Evolutionary conservation across 2,888 invertebrate species (phyloP).

Genomic region (Protodeltote pygarga): DNA sequence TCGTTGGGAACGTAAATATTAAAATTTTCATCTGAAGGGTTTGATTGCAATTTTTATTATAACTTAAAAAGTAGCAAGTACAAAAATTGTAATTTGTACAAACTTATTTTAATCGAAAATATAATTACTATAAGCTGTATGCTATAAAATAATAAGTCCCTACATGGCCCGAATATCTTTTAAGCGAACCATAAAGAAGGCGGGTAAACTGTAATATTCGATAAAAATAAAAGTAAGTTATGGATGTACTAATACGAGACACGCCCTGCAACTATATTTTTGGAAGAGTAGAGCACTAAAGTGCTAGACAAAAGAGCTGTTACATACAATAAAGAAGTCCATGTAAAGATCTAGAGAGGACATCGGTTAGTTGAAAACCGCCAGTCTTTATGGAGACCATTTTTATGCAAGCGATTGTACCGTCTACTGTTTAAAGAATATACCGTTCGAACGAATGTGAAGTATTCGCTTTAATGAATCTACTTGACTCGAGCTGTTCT

Average conservation of each 20-base stretch:
- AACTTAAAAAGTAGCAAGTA: too few relatives aligned
- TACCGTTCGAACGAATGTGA: conserved; percentile 60
- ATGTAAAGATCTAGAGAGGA: conserved; percentile 49
- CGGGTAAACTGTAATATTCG: conserved; percentile 9
- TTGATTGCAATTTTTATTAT: too few relatives aligned
- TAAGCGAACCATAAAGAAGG: conserved; percentile 15
- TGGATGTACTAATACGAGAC: conserved; percentile 18
- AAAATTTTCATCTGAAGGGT: too few relatives aligned
- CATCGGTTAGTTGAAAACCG: conserved; percentile 49
- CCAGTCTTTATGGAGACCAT: conserved; percentile 49
- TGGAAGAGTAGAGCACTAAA: conserved; percentile 16
- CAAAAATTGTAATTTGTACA: too few relatives aligned
- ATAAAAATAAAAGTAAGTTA: conserved; percentile 28
- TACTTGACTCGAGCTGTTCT: conserved; percentile 55
- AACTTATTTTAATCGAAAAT: too few relatives aligned
- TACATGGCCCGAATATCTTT: too few relatives aligned
- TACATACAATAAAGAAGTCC: conserved; percentile 51
- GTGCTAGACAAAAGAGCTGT: conserved; percentile 43
- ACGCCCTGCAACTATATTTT: conserved; percentile 39
- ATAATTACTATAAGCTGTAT: too few relatives aligned
- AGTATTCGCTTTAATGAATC: conserved; percentile 63
- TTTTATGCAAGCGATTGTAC: conserved; percentile 51
- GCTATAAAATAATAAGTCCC: too few relatives aligned
- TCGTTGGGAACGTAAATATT: too few relatives aligned
- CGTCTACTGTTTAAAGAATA: conserved; percentile 56